A percentile compares a stretch with the other conserved stretches of the same genome.
phyloP scores from a whole-genome alignment of 2,888 invertebrate genomes.

The Andrena haemorrhoa region DNA sequence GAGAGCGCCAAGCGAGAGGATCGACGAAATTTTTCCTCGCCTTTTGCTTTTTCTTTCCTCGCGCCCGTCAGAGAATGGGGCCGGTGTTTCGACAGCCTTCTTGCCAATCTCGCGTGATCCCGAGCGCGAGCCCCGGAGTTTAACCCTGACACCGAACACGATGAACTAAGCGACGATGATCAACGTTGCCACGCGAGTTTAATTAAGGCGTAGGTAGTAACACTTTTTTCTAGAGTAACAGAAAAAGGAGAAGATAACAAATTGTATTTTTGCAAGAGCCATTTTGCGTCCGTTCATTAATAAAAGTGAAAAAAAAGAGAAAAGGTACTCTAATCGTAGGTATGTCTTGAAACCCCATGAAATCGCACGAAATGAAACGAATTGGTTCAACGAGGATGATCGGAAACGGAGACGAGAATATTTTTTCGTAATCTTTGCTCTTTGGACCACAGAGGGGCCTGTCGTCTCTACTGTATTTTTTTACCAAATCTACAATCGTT shows the following conservation, averaged over 20 bases:
- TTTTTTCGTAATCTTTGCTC: not conserved
- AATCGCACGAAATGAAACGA: slow-evolving; percentile 26
- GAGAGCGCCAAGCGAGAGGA: not conserved
- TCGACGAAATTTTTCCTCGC: slow-evolving; percentile 41
- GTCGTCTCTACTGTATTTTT: not conserved
- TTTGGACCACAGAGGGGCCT: not conserved
- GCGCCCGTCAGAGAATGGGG: not conserved
- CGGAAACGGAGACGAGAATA: slow-evolving; percentile 40
- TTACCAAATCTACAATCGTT: not conserved
- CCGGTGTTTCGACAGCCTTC: slow-evolving; percentile 52
- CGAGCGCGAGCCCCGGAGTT: slow-evolving; percentile 5
- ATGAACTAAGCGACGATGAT: slow-evolving; percentile 24
- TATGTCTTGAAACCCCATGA: slow-evolving; percentile 40
- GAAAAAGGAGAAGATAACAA: slow-evolving; percentile 52
- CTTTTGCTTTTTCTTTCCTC: not conserved
- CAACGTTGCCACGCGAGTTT: slow-evolving; percentile 33
- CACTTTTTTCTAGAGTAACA: slow-evolving; percentile 63
- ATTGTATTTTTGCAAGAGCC: slow-evolving; percentile 79
- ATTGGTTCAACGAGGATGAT: not conserved
- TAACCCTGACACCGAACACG: slow-evolving; percentile 2
- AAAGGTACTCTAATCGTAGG: slow-evolving; percentile 56
- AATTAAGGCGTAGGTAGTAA: slow-evolving; percentile 59
- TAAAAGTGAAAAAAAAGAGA: slow-evolving; percentile 33
- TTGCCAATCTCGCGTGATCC: slow-evolving; percentile 56
- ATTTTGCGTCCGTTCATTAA: slow-evolving; percentile 74